Percentiles rank a stretch among this genome's conserved stretches.
Evolutionary conservation across 2,113 vertebrate genomes (phyloP).

Genomic region (Butastur rufipennis): DNA sequence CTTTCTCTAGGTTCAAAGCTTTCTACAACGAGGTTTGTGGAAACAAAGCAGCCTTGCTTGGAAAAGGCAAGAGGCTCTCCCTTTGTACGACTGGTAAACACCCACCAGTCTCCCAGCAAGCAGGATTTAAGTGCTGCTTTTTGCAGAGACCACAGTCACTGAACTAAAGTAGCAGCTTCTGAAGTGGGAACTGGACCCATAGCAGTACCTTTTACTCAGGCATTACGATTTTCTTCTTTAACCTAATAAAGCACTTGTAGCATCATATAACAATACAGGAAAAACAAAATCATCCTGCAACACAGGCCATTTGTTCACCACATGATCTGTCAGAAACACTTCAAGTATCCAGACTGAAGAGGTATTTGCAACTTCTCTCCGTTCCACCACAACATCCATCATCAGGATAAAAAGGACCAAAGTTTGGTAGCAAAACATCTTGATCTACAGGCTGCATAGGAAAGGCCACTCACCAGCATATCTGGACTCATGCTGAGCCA

Average conservation of each 20-base stretch:
- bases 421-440: neutral
- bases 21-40: neutral
- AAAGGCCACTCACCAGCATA: neutral
- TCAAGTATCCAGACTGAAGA: neutral
- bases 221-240: neutral
- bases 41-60: neutral
- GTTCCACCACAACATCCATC: neutral
- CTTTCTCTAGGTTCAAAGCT: neutral
- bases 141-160: neutral
- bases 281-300: neutral
- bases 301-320: neutral
- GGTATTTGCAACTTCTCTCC: neutral
- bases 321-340: accelerated
- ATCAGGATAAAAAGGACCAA: neutral
- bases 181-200: neutral
- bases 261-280: neutral
- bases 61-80: neutral
- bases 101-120: neutral
- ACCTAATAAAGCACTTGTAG: neutral
- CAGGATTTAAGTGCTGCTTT: neutral
- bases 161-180: neutral
- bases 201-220: neutral
- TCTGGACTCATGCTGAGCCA: neutral
- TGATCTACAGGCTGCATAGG: neutral
- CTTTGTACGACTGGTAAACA: neutral